phyloP scores from a whole-genome alignment of 1,140 invertebrate species.

The Leptinotarsa undecemlineata region DNA sequence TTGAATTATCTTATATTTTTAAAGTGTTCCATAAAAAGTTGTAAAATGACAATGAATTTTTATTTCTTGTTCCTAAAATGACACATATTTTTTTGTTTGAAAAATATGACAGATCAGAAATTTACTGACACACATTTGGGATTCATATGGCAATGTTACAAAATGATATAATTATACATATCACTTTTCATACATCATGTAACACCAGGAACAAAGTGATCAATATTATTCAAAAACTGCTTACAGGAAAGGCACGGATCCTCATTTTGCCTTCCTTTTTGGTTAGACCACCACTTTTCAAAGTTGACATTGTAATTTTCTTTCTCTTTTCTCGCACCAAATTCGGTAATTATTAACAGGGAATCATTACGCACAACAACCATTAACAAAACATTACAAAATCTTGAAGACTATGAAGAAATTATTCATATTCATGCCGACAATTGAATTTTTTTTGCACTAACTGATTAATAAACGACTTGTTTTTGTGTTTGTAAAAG shows the following conservation, averaged over 20 bases:
- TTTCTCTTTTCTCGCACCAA: slow-evolving; percentile 36
- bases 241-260: slow-evolving; percentile 95
- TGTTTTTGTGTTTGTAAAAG: slow-evolving; percentile 28
- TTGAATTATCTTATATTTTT: slow-evolving; percentile 10
- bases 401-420: neutral
- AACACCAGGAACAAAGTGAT: neutral
- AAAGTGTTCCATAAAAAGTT: slow-evolving; percentile 16
- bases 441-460: neutral
- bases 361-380: slow-evolving; percentile 23
- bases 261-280: slow-evolving; percentile 96
- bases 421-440: slow-evolving; percentile 19
- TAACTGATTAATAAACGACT: slow-evolving; percentile 20
- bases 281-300: slow-evolving; percentile 75
- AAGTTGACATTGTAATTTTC: slow-evolving; percentile 54
- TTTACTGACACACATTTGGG: neutral
- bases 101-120: slow-evolving; percentile 8
- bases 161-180: neutral
- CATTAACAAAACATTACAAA: slow-evolving; percentile 10
- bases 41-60: slow-evolving; percentile 31
- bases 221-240: slow-evolving; percentile 51
- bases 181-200: slow-evolving; percentile 9
- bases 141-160: neutral
- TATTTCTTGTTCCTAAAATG: slow-evolving; percentile 22
- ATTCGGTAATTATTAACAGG: slow-evolving; percentile 36
- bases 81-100: slow-evolving; percentile 22